Evolutionary conservation across 2,888 invertebrate species (phyloP).

Genomic region (Brenthis daphne): DNA sequence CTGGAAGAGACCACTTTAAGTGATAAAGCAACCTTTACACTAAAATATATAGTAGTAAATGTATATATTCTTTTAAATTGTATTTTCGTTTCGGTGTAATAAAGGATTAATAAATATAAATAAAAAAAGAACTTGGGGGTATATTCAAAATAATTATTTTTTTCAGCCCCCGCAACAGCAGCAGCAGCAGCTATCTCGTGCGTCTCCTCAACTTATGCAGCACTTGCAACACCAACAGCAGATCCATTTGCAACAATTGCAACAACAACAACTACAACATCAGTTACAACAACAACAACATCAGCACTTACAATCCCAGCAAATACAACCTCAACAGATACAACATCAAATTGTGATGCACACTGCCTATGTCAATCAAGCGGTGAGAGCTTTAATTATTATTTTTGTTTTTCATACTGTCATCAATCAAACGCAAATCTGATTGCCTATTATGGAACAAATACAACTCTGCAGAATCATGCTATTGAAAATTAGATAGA

Average conservation of each 20-base stretch:
- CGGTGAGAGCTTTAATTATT: constrained; percentile 54
- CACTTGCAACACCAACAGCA: constrained; percentile 51
- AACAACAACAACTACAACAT: constrained; percentile 51
- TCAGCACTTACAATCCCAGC: constrained; percentile 47
- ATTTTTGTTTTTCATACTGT: background rate
- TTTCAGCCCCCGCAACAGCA: constrained; percentile 42
- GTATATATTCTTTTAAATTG: no score
- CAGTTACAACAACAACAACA: constrained; percentile 48
- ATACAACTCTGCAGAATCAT: no score
- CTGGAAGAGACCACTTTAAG: no score
- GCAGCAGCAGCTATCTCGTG: constrained; percentile 51
- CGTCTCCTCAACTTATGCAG: constrained; percentile 54
- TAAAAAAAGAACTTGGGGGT: no score
- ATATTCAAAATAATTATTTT: background rate
- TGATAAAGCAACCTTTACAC: no score
- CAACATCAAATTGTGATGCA: constrained; percentile 75
- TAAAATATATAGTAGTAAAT: no score
- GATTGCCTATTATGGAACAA: no score
- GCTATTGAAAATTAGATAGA: no score
- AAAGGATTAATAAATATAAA: no score
- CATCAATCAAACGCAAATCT: no score
- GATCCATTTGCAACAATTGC: constrained; percentile 55
- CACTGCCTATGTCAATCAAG: constrained; percentile 72
- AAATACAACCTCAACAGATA: constrained; percentile 44
- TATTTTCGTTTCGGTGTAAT: no score